Base-by-base conservation (phyloP, 2,113 vertebrate genomes). In the Albula goreensis region DNA sequence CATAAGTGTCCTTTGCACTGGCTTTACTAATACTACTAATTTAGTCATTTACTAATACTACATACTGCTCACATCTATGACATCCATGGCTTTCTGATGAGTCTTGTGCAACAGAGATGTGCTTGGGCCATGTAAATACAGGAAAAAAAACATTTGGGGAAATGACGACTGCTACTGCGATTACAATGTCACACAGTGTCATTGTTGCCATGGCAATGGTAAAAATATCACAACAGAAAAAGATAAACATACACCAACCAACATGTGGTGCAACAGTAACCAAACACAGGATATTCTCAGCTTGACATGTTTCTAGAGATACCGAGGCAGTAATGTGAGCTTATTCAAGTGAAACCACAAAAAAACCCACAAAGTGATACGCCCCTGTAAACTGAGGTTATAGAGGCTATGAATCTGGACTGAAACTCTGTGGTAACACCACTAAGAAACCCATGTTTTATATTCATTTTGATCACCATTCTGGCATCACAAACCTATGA, bases 201-300 rank as follows among this genome's bases (percentile, higher is more conserved):
- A 15, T 22, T 82, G 90, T 92, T 87, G 87, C 86, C 91, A 90
- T 91, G 84, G 91, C 66, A 89, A 94, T 89, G 8, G 7, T 17
- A 81, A 31, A 66, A 63, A 25, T 5, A 19, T 19, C 11, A 70
- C 48, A 70, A 77, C 81, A 81, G 89, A 87, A 86, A 19, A 41
- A 50, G 25, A 83, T 17, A 80, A 77, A 86, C 81, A 78, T 66
- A 12, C 48, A 41, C 31, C 31, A 41, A 41, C 31, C 31, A 57
- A 49, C 82, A n/a, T 78, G 57, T 85, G 88, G 79, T 51, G 66
- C 85, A 90, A 89, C 78, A 80, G 31, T 60, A 70, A 49, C 82
- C 84, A 85, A 80, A 57, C 70, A 77, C 4, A 80, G 22, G 53
- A 85, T 85, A 63, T 85, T n/a, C 2, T 53, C 22, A n/a, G 41